Percentiles rank a stretch among this genome's conserved stretches.
Evolutionary conservation across 2,797 vertebrate species (phyloP).

Genomic region (Tamandua tetradactyla): DNA sequence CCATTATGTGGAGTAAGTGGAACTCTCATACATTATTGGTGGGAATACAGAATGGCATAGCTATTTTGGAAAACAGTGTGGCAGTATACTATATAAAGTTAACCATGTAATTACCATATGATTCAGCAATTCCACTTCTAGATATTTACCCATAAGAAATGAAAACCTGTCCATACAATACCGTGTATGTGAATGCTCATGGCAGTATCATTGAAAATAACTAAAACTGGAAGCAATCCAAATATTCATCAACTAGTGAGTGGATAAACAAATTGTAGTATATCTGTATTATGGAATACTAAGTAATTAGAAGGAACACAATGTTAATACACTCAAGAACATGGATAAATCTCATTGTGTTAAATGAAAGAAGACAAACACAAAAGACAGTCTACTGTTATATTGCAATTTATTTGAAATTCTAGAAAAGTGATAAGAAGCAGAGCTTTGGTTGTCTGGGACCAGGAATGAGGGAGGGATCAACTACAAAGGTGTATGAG

Average conservation of each 20-base stretch:
- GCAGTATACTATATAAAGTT: background rate
- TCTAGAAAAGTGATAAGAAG: background rate
- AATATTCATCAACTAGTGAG: background rate
- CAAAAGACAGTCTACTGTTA: background rate
- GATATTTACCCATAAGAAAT: slow-evolving; percentile 13
- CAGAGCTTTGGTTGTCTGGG: background rate
- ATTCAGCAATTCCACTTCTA: background rate
- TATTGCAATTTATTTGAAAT: background rate
- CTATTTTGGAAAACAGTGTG: background rate
- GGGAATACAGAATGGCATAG: background rate
- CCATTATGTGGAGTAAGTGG: background rate
- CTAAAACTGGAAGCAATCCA: slow-evolving; percentile 11
- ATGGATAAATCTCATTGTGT: background rate
- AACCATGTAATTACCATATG: background rate
- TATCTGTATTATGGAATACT: background rate
- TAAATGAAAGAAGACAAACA: slow-evolving; percentile 29
- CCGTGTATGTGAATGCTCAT: background rate
- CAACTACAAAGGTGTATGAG: background rate
- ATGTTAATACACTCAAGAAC: background rate
- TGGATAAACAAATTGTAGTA: background rate
- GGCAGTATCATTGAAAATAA: background rate
- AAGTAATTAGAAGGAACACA: background rate
- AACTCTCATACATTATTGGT: background rate
- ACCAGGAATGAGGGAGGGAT: background rate
- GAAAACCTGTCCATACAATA: background rate